Percentiles rank a stretch among this genome's conserved stretches.
These are phyloP conservation scores for Clarias batrachus DNA, from an alignment of 2,113 vertebrate species.

Conservation along the genomic window DNA sequence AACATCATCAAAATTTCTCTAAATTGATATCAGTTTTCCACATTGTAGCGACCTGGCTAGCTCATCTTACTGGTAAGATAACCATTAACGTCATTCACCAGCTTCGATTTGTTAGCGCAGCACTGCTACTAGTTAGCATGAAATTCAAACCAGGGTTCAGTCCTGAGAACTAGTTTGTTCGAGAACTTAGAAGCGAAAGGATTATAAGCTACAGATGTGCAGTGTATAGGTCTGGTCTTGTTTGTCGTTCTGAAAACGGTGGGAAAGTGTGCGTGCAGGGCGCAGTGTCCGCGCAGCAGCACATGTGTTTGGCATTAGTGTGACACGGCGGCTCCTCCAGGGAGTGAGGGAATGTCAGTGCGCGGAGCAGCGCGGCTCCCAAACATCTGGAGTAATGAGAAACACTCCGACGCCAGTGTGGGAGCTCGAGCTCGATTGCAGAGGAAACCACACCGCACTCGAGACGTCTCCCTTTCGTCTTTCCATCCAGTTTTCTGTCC, in stretches of 20 bases:
- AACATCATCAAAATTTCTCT: not conserved
- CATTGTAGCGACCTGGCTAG: not conserved
- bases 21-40: not conserved
- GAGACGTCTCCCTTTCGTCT: slow-evolving; percentile 17
- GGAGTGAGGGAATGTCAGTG: slow-evolving; percentile 75
- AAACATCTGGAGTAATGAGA: slow-evolving; percentile 79
- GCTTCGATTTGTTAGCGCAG: not conserved
- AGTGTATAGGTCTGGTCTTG: slow-evolving; percentile 57
- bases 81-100: not conserved
- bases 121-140: not conserved
- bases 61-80: not conserved
- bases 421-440: slow-evolving; percentile 66
- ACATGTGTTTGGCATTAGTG: slow-evolving; percentile 82
- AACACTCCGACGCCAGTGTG: slow-evolving; percentile 72
- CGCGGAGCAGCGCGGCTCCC: slow-evolving; percentile 67
- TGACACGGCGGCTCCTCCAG: slow-evolving; percentile 74
- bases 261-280: slow-evolving; percentile 57
- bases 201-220: slow-evolving; percentile 26
- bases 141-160: not conserved
- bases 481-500: not conserved
- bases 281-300: slow-evolving; percentile 59
- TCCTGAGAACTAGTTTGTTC: not conserved
- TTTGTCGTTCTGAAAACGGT: slow-evolving; percentile 57
- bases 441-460: slow-evolving; percentile 63
- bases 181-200: not conserved